Conservation (phyloP, 2,888 invertebrate genomes). For the Rhorus exstirpatorius region DNA sequence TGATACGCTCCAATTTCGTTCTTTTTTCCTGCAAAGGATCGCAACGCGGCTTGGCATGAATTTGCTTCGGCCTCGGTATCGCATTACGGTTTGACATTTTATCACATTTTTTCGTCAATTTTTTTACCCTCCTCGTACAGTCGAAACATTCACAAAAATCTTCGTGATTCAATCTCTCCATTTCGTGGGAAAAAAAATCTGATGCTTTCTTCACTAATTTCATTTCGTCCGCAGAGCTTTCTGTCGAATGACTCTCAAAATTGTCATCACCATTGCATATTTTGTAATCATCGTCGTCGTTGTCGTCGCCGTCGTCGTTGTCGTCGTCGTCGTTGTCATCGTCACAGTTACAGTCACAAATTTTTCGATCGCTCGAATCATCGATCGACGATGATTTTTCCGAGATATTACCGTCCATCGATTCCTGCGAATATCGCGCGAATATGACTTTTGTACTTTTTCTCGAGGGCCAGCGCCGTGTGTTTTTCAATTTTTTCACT, state of each 20-base stretch:
- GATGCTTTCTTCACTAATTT: slow-evolving; percentile 8
- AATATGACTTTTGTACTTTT: slow-evolving; percentile 62
- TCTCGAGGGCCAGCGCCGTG: slow-evolving; percentile 29
- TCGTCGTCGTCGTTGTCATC: neutral
- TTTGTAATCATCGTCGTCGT: neutral
- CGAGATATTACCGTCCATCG: slow-evolving; percentile 40
- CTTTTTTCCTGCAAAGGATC: neutral
- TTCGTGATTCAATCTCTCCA: neutral
- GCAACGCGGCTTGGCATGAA: slow-evolving; percentile 2
- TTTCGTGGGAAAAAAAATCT: neutral
- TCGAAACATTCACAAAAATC: slow-evolving; percentile 53
- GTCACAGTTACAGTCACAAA: slow-evolving; percentile 10
- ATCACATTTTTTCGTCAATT: neutral
- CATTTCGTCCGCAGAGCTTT: slow-evolving; percentile 1
- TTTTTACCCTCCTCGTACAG: slow-evolving; percentile 24
- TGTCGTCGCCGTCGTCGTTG: neutral
- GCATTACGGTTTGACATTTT: neutral
- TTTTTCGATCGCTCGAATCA: slow-evolving; percentile 5
- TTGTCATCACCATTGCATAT: neutral
- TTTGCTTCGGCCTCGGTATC: neutral
- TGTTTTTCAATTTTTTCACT: slow-evolving; percentile 1
- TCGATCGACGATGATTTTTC: slow-evolving; percentile 33
- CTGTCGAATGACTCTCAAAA: neutral
- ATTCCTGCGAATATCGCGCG: slow-evolving; percentile 57
- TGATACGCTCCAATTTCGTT: neutral